phyloP scores from a whole-genome alignment of 1,140 invertebrate species.

The Lasioglossum baleicum region DNA sequence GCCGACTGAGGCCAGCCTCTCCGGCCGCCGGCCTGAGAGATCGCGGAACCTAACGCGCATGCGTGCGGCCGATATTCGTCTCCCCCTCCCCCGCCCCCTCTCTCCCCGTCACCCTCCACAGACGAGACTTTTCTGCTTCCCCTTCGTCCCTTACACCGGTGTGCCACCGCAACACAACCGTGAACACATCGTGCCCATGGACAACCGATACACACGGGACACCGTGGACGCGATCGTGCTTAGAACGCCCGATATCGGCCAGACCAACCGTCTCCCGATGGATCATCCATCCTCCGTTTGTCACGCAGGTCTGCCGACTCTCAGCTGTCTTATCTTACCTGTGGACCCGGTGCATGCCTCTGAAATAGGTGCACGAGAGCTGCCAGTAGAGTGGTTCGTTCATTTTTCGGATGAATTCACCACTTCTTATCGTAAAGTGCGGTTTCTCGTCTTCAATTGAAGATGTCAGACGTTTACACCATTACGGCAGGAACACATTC shows the following conservation, averaged over 20 bases:
- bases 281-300: neutral
- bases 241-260: neutral
- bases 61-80: slow-evolving; percentile 66
- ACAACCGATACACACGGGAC: neutral
- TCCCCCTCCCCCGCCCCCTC: slow-evolving; percentile 53
- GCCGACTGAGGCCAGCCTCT: slow-evolving; percentile 74
- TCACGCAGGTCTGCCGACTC: too few species aligned
- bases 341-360: too few species aligned
- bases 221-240: neutral
- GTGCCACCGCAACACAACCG: slow-evolving; percentile 40
- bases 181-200: slow-evolving; percentile 9
- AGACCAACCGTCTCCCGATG: neutral
- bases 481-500: too few species aligned
- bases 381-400: too few species aligned
- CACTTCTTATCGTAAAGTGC: too few species aligned
- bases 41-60: slow-evolving; percentile 75
- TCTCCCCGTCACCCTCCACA: slow-evolving; percentile 32
- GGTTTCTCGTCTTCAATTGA: too few species aligned
- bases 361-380: too few species aligned
- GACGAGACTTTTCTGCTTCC: slow-evolving; percentile 37
- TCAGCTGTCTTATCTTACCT: too few species aligned
- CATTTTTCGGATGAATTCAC: too few species aligned
- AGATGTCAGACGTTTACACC: too few species aligned
- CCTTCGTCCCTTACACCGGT: slow-evolving; percentile 43
- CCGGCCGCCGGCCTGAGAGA: slow-evolving; percentile 66